These are phyloP conservation scores for Anastrepha ludens DNA, from an alignment of 1,140 invertebrate species.

Conservation along the genomic window DNA sequence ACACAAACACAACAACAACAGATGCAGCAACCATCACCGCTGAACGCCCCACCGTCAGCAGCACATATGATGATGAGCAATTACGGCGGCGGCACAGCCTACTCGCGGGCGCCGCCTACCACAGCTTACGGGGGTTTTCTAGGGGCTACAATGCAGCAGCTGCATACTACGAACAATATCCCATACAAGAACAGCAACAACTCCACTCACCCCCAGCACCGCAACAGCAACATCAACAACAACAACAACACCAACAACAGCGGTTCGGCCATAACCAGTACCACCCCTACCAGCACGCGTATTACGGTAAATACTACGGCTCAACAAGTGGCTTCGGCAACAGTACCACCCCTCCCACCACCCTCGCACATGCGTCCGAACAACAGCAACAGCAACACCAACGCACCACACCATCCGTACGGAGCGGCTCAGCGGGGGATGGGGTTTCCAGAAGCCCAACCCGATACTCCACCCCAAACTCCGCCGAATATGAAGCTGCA, in stretches of 20 bases:
- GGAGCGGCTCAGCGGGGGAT: slow-evolving; percentile 75
- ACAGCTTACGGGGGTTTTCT: slow-evolving; percentile 77
- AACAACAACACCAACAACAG: slow-evolving; percentile 57
- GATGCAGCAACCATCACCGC: slow-evolving; percentile 58
- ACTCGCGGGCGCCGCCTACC: slow-evolving; percentile 73
- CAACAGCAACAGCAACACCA: slow-evolving; percentile 62
- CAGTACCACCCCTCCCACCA: slow-evolving; percentile 54
- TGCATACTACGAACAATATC: slow-evolving; percentile 70
- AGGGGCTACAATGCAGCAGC: slow-evolving; percentile 73
- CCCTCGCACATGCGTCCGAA: slow-evolving; percentile 53
- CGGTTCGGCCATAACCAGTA: slow-evolving; percentile 62
- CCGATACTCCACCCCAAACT: slow-evolving; percentile 92
- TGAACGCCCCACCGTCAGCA: slow-evolving; percentile 61
- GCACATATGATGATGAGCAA: slow-evolving; percentile 63
- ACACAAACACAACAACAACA: slow-evolving; percentile 55
- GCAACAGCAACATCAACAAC: slow-evolving; percentile 58
- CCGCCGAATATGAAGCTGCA: slow-evolving; percentile 92
- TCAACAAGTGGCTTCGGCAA: not conserved
- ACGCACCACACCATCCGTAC: slow-evolving; percentile 62
- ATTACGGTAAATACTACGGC: slow-evolving; percentile 63
- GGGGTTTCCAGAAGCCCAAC: slow-evolving; percentile 90
- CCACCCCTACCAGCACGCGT: slow-evolving; percentile 70
- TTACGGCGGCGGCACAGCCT: slow-evolving; percentile 73
- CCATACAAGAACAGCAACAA: slow-evolving; percentile 69
- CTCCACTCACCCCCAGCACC: slow-evolving; percentile 59